Percentiles rank a stretch among this genome's conserved stretches.
Evolutionary conservation across 2,888 invertebrate genomes (phyloP).

Genomic region (Tubulanus polymorphus): DNA sequence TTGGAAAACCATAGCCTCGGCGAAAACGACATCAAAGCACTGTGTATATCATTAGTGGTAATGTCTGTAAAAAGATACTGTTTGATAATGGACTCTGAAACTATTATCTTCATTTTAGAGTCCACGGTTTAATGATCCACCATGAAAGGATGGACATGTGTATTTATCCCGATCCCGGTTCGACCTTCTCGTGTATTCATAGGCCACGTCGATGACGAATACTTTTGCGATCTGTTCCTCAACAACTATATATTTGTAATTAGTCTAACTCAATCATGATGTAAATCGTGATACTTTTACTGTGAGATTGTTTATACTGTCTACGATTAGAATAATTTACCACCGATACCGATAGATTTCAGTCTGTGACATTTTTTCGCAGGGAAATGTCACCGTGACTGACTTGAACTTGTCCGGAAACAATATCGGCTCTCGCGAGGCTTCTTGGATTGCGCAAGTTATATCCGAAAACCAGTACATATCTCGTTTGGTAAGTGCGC

Average conservation of each 20-base stretch:
- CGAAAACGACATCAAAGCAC: neutral
- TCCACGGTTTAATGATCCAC: too few relatives aligned
- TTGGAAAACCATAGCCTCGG: neutral
- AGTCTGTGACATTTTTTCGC: neutral
- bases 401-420: neutral
- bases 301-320: too few relatives aligned
- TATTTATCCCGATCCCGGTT: neutral
- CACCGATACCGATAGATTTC: neutral
- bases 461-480: neutral
- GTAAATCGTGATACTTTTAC: too few relatives aligned
- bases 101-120: too few relatives aligned
- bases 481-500: neutral
- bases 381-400: neutral
- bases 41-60: slow-evolving; percentile 1
- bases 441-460: neutral
- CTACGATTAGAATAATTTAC: neutral
- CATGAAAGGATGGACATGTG: too few relatives aligned
- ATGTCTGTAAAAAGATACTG: too few relatives aligned
- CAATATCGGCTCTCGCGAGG: neutral
- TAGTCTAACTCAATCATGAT: too few relatives aligned
- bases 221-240: too few relatives aligned
- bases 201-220: too few relatives aligned
- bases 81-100: too few relatives aligned
- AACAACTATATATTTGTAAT: too few relatives aligned
- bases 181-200: too few relatives aligned